Base-by-base conservation (phyloP, 2,797 vertebrate genomes). In the Diplodus puntazzo region DNA sequence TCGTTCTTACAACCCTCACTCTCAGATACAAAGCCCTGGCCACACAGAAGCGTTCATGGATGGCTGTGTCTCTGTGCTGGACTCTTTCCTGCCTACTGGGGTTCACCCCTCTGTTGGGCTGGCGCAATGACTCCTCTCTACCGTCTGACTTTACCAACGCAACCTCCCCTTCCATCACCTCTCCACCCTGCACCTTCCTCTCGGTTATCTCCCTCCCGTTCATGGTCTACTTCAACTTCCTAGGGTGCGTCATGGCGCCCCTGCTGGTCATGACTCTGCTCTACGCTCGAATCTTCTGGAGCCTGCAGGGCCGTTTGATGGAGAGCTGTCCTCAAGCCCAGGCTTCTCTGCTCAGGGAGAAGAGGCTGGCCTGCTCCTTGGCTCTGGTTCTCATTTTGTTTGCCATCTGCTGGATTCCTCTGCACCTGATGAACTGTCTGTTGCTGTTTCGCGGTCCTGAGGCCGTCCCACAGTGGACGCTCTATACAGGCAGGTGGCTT, bases 161-260 rank as follows among this genome's bases (percentile, higher is more conserved):
- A 54, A 42, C 34, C 17, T 63, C 75, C 34, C 17, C 75, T 6
- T 90, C 69, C 30, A 2, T 18, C 1, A 70, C 7, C 48, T 7
- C 12, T 1, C 63, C 89, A 1, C 8, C 11, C 0, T 97, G 96
- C 71, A 50, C 0, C 0, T 98, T 98, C 76, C 43, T 50, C 3
- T 78, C 89, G 0, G 95, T 96, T 3, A 85, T 97, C 25, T 90
- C 89, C 12, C 95, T 96, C 90, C 93, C 96, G 8, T 97, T 95
- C 86, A 95, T 98, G 95, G 94, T 97, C 1, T 97, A 96, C 71
- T 95, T 97, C 72, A 91, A 92, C 83, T 97, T 97, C 86, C 85
- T 97, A 70, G 65, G 76, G 0, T 96, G 96, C 67, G 94, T 95
- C n/a, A 91, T 97, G 4, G 23, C 92, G 2, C 97, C 97, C 9